Base-by-base conservation (phyloP, 2,797 vertebrate genomes). In the Geotrypetes seraphini region DNA sequence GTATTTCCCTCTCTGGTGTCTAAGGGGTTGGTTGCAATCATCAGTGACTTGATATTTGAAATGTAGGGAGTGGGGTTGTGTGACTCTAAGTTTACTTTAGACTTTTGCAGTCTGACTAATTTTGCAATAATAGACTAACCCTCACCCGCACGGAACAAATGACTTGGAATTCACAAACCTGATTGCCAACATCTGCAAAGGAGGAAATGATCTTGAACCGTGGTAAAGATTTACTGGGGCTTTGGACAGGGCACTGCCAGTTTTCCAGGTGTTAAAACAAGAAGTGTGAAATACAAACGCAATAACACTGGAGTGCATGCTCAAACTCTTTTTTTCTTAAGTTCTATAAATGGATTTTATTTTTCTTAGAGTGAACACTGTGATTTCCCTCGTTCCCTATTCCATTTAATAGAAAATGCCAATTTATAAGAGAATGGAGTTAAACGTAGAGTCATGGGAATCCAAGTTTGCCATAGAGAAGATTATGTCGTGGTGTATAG, bases 111-210 rank as follows among this genome's bases (percentile, higher is more conserved):
- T n/a, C n/a, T n/a, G n/a, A n/a, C n/a, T n/a, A n/a, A n/a, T 15
- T 13, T 10, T 51, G 60, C 53, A 62, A 51, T 58, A 43, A 44
- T 55, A 59, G 61, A 60, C 52, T 47, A 60, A 57, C 51, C 59
- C 53, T 39, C 38, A 32, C 36, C 50, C 32, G 27, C 31, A 27
- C 36, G 45, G 46, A 21, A 42, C 43, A 44, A 62, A 54, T 54
- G 65, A 24, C 56, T 71, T 67, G 65, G 63, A 69, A 60, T 65
- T 63, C 56, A 50, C 54, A 69, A 65, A 63, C 57, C 48, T 39
- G 58, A 59, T 63, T 61, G 60, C 63, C 65, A 65, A 47, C 61
- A 60, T 61, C 48, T 63, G 57, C 47, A 28, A 33, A 56, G 58
- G 61, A 65, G 63, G 57, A 66, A 63, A 33, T 57, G 19, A 55